Evolutionary conservation across 2,113 vertebrate genomes (phyloP), one percentile per base, ranked within the genome.

Genomic region (Sterna hirundo): DNA sequence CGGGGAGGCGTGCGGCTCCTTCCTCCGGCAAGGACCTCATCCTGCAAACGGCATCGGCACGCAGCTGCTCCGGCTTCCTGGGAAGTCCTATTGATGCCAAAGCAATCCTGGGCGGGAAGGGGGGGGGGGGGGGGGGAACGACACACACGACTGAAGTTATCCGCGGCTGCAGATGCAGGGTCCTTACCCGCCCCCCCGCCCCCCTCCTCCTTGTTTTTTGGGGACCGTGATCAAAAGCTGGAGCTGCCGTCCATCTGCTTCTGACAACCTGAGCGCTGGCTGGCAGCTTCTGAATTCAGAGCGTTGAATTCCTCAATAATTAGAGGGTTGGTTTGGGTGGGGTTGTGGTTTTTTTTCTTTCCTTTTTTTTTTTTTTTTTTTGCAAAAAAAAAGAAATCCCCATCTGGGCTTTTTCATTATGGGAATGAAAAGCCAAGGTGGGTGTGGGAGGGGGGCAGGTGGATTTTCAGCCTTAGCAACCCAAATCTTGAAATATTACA

Each of bases 401-500:
- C 96, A 97, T 97, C 95, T 97, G 96, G 96, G 95, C 80, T 96
- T 95, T 95, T 96, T 82, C 81, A 95, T 34, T 20, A 21, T 5
- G 69, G 77, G 69, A 86, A 94, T 96, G 96, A 96, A 96, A 96
- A 97, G 95, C 94, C 93, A 97, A 97, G 96, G 96, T 97, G 95
- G 93, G 91, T 91, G 96, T 96, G 86, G 74, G 95, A 93, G 89
- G 65, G 91, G 95, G 96, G 95, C 96, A 97, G 95, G 96, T 95
- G 97, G 94, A 83, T 96, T 97, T 96, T 95, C 86, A 97, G 91
- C 96, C 94, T 92, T 97, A 96, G 94, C 96, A 97, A 96, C 93
- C 93, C 97, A 88, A 94, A 89, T 95, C 94, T 92, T 94, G 83
- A 57, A 89, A 92, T 89, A 94, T 94, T 97, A 87, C 95, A 94